These are phyloP conservation scores for Pandion haliaetus DNA, from an alignment of 2,113 vertebrate species.

Conservation along the genomic window DNA sequence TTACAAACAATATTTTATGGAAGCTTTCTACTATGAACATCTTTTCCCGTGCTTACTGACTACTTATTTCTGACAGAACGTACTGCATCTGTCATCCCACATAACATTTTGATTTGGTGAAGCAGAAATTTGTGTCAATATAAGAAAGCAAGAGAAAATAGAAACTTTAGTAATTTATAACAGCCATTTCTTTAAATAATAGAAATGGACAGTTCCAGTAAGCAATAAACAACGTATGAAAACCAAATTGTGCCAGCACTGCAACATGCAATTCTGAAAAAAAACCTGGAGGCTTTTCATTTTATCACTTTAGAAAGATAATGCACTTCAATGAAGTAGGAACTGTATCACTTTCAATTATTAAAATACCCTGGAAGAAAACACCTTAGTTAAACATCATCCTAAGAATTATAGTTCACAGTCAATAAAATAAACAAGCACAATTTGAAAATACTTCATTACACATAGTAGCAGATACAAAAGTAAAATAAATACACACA, in stretches of 20 bases:
- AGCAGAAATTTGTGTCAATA: background rate
- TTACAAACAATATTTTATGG: background rate
- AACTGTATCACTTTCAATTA: background rate
- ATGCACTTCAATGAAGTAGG: background rate
- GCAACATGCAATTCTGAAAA: background rate
- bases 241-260: background rate
- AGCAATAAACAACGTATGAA: background rate
- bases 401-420: background rate
- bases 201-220: background rate
- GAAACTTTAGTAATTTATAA: background rate
- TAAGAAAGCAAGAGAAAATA: background rate
- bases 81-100: background rate
- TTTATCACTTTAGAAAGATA: background rate
- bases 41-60: background rate
- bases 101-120: background rate
- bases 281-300: background rate
- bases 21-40: background rate
- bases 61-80: background rate
- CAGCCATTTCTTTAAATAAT: background rate
- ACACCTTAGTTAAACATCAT: background rate
- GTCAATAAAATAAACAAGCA: background rate
- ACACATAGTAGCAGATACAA: background rate
- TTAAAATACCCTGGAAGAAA: background rate
- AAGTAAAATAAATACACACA: background rate
- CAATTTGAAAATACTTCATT: background rate